A percentile compares a stretch with the other conserved stretches of the same genome.
These are phyloP conservation scores for Diachasmimorpha longicaudata DNA, from an alignment of 1,140 invertebrate species.

Conservation along the genomic window DNA sequence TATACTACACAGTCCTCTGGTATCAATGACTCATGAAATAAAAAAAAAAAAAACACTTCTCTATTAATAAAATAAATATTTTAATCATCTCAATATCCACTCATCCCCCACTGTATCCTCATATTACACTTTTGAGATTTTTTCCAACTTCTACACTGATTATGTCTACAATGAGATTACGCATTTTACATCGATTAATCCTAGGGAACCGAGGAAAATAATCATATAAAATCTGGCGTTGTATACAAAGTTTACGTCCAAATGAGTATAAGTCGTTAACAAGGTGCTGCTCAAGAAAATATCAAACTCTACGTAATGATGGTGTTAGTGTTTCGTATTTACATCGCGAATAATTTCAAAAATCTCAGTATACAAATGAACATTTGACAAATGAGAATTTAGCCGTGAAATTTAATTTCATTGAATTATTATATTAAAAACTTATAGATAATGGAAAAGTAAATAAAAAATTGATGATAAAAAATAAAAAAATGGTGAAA, in stretches of 20 bases:
- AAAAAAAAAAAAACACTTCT: neutral
- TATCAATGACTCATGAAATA: no score
- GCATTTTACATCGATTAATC: neutral
- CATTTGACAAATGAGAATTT: neutral
- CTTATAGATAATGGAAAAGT: neutral
- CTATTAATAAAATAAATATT: neutral
- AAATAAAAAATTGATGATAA: neutral
- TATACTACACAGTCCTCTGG: no score
- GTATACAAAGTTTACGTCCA: neutral
- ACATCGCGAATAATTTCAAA: neutral
- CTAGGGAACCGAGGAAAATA: neutral
- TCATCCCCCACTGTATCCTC: neutral
- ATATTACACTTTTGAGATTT: neutral
- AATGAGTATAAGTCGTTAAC: neutral
- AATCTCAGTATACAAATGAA: neutral
- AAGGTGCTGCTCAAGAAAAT: neutral
- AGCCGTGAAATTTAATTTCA: neutral
- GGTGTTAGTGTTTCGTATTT: neutral
- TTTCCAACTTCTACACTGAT: neutral
- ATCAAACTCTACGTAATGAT: neutral
- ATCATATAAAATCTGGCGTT: neutral
- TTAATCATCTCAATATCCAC: neutral
- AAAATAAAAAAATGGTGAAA: conserved; percentile 34
- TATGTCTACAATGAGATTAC: neutral
- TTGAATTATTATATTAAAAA: neutral